Percentiles rank a stretch among this genome's conserved stretches.
These are phyloP conservation scores for Branchellion lobata DNA, from an alignment of 2,888 invertebrate species.

Conservation along the genomic window DNA sequence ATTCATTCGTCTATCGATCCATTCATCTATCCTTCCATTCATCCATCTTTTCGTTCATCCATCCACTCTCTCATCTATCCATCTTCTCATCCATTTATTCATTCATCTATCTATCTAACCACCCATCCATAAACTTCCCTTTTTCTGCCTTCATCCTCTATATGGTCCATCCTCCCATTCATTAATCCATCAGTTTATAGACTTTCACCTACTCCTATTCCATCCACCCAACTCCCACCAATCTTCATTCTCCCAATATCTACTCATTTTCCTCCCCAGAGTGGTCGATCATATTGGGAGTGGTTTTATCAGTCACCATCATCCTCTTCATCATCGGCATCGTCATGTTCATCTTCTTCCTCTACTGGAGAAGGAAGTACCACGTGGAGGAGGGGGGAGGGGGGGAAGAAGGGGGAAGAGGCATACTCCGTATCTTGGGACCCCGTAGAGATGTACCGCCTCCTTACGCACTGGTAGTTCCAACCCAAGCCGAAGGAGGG, in stretches of 20 bases:
- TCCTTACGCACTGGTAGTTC: slow-evolving; percentile 34
- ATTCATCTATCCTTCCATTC: no score
- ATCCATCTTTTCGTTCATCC: no score
- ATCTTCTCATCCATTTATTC: no score
- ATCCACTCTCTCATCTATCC: no score
- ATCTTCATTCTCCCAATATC: neutral
- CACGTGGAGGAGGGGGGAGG: neutral
- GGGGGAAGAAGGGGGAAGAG: neutral
- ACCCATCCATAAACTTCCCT: no score
- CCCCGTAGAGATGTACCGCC: slow-evolving; percentile 35
- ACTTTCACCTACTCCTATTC: no score
- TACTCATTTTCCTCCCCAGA: neutral
- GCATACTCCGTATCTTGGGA: slow-evolving; percentile 1
- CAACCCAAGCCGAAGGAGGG: neutral
- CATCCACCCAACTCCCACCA: neutral
- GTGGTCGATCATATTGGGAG: slow-evolving; percentile 41
- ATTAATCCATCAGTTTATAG: no score
- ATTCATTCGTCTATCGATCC: no score
- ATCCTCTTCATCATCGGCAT: slow-evolving; percentile 37
- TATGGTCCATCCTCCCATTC: no score
- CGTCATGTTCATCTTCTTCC: slow-evolving; percentile 33
- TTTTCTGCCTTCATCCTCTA: no score
- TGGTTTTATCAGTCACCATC: slow-evolving; percentile 30
- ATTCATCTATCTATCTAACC: no score
- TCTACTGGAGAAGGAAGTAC: slow-evolving; percentile 34